Evolutionary conservation across 2,797 vertebrate species (phyloP).

Genomic region (Sebastes iracundus): DNA sequence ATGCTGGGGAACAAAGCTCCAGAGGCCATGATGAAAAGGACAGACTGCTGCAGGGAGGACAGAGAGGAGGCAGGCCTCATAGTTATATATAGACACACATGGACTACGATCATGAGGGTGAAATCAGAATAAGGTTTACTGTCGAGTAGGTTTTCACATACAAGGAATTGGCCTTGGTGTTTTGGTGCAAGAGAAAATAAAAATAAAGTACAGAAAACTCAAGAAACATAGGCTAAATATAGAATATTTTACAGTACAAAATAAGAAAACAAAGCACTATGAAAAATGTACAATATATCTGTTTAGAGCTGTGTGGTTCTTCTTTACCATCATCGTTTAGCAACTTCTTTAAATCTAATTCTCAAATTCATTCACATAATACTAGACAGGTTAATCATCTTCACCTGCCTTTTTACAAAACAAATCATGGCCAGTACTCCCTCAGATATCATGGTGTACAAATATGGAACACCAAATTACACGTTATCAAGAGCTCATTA

Average conservation of each 20-base stretch:
- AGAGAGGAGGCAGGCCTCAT: neutral
- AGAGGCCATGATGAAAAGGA: slow-evolving; percentile 87
- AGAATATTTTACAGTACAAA: neutral
- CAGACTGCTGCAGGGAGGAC: neutral
- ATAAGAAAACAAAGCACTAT: neutral
- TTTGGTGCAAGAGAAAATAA: neutral
- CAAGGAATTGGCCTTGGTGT: neutral
- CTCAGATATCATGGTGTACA: accelerated
- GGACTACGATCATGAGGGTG: neutral
- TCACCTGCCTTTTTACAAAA: too few relatives aligned
- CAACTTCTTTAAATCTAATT: too few relatives aligned
- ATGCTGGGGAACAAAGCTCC: slow-evolving; percentile 95
- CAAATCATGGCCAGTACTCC: too few relatives aligned
- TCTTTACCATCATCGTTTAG: too few relatives aligned
- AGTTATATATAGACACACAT: neutral
- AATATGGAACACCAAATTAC: accelerated
- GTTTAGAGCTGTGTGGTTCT: neutral
- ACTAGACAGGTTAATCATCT: too few relatives aligned
- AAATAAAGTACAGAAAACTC: neutral
- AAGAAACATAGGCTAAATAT: neutral
- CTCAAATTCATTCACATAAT: too few relatives aligned
- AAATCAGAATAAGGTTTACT: neutral
- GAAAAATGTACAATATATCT: neutral
- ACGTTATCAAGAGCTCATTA: too few relatives aligned
- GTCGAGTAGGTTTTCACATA: neutral